Percentiles rank a stretch among this genome's conserved stretches.
These are phyloP conservation scores for Synaphobranchus kaupii DNA, from an alignment of 2,797 vertebrate species.

Conservation along the genomic window DNA sequence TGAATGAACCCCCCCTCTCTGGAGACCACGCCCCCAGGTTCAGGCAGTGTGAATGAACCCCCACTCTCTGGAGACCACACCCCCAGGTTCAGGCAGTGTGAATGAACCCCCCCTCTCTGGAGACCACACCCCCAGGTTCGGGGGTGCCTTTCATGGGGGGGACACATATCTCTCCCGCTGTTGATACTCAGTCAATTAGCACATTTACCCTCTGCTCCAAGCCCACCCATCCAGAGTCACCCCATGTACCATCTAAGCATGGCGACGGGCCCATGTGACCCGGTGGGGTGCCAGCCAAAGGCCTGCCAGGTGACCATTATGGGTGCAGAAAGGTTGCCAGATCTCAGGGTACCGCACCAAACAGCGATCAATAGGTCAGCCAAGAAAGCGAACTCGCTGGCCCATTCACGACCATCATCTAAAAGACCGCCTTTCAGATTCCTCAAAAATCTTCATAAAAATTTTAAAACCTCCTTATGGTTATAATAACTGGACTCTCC, in stretches of 20 bases:
- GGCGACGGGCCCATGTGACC: background rate
- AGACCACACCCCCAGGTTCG: background rate
- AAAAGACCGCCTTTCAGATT: background rate
- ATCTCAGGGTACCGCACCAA: background rate
- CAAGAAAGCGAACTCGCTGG: background rate
- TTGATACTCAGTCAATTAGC: background rate
- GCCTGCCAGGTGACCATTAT: background rate
- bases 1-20: too few relatives aligned
- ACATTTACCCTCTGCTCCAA: background rate
- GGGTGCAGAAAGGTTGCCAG: background rate
- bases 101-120: too few relatives aligned
- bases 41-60: too few relatives aligned
- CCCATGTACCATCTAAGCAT: background rate
- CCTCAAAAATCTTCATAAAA: background rate
- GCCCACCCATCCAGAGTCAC: background rate
- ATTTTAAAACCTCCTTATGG: too few relatives aligned
- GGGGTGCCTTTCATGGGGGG: background rate
- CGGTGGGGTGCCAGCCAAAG: background rate
- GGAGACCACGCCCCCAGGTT: background rate
- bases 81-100: background rate
- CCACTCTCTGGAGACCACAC: too few relatives aligned
- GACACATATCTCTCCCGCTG: background rate
- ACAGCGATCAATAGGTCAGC: background rate
- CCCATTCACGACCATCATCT: background rate
- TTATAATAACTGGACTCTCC: background rate